Percentiles rank a stretch among this genome's conserved stretches.
Conservation (phyloP, 2,888 invertebrate genomes). For the Endomychus coccineus region DNA sequence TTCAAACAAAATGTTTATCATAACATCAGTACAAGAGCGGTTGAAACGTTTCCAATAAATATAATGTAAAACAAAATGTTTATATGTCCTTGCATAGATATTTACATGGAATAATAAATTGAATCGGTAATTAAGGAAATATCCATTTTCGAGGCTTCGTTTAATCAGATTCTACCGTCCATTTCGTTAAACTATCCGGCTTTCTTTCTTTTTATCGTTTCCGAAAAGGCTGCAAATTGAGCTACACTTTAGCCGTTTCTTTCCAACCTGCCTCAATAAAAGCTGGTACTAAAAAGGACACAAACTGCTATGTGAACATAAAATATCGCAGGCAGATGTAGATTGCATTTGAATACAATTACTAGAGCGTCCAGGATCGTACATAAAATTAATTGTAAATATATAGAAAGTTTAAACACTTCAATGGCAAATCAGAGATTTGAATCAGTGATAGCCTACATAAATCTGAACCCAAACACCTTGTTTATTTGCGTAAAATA, state of each 20-base stretch:
- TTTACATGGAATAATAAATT: too few relatives aligned
- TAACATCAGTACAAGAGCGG: too few relatives aligned
- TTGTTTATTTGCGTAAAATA: conserved; percentile 37
- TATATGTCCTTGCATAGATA: too few relatives aligned
- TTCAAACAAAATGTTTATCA: too few relatives aligned
- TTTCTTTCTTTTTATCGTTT: too few relatives aligned
- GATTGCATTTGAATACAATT: conserved; percentile 43
- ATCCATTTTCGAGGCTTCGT: too few relatives aligned
- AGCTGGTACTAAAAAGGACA: neutral
- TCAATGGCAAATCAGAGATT: conserved; percentile 44
- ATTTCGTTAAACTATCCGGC: too few relatives aligned
- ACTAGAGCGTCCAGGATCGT: conserved; percentile 38
- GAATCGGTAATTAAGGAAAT: too few relatives aligned
- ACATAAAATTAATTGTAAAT: conserved; percentile 45
- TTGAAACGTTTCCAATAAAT: too few relatives aligned
- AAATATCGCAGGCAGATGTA: conserved; percentile 6
- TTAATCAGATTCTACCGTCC: too few relatives aligned
- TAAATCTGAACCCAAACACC: conserved; percentile 43
- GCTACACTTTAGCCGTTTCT: conserved; percentile 4
- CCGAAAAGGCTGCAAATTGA: conserved; percentile 12
- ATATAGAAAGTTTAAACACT: conserved; percentile 45
- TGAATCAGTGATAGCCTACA: conserved; percentile 42
- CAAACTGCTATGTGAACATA: conserved; percentile 3
- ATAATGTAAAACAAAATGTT: too few relatives aligned
- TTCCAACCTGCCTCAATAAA: neutral